Conservation (phyloP, 2,113 vertebrate genomes). For the Arenaria interpres region DNA sequence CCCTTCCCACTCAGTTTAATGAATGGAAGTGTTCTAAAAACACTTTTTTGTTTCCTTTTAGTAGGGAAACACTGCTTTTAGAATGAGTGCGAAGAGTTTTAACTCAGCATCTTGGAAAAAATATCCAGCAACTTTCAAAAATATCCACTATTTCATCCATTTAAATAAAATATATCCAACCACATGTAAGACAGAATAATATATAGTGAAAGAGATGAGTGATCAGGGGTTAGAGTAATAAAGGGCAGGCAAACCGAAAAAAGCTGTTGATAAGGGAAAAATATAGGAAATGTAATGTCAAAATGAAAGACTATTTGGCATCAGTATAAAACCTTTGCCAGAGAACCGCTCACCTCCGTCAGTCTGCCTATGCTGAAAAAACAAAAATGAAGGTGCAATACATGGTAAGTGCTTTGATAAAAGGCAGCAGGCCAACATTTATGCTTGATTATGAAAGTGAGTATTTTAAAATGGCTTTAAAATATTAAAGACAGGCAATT, state of each 20-base stretch:
- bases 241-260: background rate
- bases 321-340: background rate
- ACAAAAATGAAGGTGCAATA: background rate
- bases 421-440: background rate
- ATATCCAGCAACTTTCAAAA: background rate
- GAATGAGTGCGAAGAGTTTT: background rate
- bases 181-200: background rate
- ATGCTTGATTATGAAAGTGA: background rate
- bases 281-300: background rate
- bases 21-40: background rate
- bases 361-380: background rate
- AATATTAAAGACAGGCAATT: background rate
- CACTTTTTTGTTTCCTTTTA: background rate
- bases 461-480: background rate
- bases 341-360: background rate
- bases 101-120: background rate
- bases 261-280: background rate
- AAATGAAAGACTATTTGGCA: slow-evolving; percentile 13
- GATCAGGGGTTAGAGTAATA: background rate
- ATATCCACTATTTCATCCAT: background rate
- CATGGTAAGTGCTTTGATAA: background rate
- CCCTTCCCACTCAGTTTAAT: background rate
- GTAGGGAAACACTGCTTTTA: background rate
- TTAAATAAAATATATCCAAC: background rate
- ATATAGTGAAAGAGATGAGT: background rate